phyloP scores from a whole-genome alignment of 1,140 invertebrate genomes.

The Mercenaria mercenaria region DNA sequence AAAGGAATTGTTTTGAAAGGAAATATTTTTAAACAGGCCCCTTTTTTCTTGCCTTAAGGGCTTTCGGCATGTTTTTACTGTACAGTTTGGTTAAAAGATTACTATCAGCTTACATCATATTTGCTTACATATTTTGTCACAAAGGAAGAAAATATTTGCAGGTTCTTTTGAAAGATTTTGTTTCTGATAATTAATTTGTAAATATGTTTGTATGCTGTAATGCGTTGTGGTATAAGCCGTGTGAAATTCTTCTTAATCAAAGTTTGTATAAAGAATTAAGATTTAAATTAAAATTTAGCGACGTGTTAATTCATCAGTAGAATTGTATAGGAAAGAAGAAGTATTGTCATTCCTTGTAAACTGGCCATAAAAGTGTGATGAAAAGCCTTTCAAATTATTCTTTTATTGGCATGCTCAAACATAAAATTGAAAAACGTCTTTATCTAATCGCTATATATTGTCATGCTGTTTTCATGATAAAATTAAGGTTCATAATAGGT shows the following conservation, averaged over 20 bases:
- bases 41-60: constrained; percentile 8
- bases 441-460: constrained; percentile 10
- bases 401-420: constrained; percentile 15
- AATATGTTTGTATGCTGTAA: no score
- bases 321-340: neutral
- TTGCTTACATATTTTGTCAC: neutral
- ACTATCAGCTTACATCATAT: neutral
- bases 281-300: neutral
- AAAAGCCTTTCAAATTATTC: neutral
- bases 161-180: neutral
- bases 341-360: neutral
- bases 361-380: neutral
- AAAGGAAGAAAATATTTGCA: neutral
- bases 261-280: neutral
- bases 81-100: constrained; percentile 16
- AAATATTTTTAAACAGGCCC: neutral
- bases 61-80: neutral
- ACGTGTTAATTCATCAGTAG: neutral
- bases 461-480: constrained; percentile 4
- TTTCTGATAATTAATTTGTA: no score
- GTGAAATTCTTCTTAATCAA: neutral
- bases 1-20: constrained; percentile 11
- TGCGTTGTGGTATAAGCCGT: neutral
- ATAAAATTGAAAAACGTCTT: constrained; percentile 19
- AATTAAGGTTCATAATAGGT: neutral